Evolutionary conservation across 1,140 invertebrate species (phyloP).

Genomic region (Brachionus rotundiformis): DNA sequence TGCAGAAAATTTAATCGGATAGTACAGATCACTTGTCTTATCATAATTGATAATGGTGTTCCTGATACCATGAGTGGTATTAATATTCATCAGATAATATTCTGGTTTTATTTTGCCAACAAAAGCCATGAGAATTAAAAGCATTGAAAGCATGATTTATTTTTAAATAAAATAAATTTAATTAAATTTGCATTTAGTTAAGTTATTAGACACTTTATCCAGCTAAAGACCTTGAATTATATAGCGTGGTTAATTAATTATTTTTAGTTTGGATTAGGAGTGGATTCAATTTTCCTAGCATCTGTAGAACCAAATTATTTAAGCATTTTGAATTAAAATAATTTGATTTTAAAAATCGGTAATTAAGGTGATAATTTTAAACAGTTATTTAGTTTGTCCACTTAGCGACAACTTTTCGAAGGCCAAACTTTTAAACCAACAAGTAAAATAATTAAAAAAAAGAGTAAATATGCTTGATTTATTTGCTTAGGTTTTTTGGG

Average conservation of each 20-base stretch:
- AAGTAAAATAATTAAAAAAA: neutral
- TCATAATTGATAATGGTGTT: neutral
- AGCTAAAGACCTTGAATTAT: neutral
- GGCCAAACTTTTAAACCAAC: neutral
- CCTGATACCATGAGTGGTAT: neutral
- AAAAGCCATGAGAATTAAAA: neutral
- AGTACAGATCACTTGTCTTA: neutral
- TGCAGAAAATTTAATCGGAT: neutral
- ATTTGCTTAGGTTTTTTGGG: neutral
- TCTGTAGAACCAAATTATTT: neutral
- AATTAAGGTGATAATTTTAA: neutral
- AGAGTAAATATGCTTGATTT: too few species aligned
- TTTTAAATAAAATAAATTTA: neutral
- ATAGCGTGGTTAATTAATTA: neutral
- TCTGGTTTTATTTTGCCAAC: neutral
- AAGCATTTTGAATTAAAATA: neutral
- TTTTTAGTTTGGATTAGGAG: neutral
- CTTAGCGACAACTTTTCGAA: neutral
- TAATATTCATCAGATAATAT: neutral
- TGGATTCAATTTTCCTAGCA: neutral
- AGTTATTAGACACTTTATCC: neutral
- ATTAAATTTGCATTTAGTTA: neutral
- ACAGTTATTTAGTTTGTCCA: neutral
- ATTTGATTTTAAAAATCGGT: neutral
- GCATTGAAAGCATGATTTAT: neutral